Conservation (phyloP, 2,797 vertebrate species). For the Karalla daura region DNA sequence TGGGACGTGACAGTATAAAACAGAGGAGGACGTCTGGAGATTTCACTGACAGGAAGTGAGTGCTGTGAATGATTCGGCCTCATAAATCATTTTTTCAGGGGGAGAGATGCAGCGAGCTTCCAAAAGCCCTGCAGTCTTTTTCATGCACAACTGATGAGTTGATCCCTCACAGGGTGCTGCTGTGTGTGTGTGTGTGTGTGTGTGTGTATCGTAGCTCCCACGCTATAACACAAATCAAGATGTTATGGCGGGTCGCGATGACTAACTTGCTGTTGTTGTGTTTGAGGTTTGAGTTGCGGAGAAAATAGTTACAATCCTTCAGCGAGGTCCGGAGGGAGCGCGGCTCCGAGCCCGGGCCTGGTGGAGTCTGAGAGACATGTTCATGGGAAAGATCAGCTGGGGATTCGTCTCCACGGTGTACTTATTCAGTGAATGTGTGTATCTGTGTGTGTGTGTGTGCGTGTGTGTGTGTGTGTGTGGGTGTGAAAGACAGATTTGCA, state of each 20-base stretch:
- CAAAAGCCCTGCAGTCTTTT: constrained; percentile 45
- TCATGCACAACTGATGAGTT: constrained; percentile 56
- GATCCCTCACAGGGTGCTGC: constrained; percentile 53
- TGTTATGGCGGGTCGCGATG: constrained; percentile 65
- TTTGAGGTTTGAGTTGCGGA: constrained; percentile 63
- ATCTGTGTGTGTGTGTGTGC: constrained; percentile 11
- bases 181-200: constrained; percentile 31
- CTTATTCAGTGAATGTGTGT: constrained; percentile 48
- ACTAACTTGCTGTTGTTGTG: constrained; percentile 69
- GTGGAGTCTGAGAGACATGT: constrained; percentile 53
- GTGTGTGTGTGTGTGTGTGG: constrained; percentile 10
- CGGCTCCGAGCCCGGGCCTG: constrained; percentile 27
- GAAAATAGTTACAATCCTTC: constrained; percentile 66
- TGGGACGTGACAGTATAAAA: constrained; percentile 77
- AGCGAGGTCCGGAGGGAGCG: constrained; percentile 49
- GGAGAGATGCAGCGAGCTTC: constrained; percentile 59
- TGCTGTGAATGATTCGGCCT: constrained; percentile 84
- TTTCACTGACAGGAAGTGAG: constrained; percentile 86
- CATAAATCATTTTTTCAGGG: constrained; percentile 86
- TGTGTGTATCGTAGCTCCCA: constrained; percentile 47
- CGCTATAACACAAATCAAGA: constrained; percentile 67
- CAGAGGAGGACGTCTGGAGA: constrained; percentile 83
- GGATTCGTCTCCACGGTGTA: constrained; percentile 64
- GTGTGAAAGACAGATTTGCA: too few species aligned
- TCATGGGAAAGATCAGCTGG: constrained; percentile 73